Conservation (phyloP, 2,888 invertebrate species). For the Aricia artaxerxes region DNA sequence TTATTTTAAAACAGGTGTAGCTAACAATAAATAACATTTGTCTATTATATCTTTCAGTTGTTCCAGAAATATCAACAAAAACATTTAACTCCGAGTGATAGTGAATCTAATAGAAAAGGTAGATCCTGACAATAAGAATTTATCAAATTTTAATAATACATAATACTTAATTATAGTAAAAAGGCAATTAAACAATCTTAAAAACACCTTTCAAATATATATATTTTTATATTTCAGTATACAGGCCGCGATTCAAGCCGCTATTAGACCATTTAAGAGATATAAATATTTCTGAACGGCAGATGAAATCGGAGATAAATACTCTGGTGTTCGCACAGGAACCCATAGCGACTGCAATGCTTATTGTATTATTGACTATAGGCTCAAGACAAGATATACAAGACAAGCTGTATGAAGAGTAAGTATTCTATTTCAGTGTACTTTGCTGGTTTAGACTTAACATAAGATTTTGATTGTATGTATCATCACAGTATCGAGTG, state of each 20-base stretch:
- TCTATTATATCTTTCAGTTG: neutral
- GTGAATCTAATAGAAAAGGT: neutral
- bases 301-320: slow-evolving; percentile 18
- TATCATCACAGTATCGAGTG: neutral
- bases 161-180: neutral
- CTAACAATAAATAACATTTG: neutral
- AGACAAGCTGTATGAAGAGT: slow-evolving; percentile 25
- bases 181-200: neutral
- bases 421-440: neutral
- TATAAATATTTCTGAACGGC: neutral
- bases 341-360: neutral
- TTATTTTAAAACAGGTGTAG: neutral
- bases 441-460: neutral
- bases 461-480: neutral
- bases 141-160: neutral
- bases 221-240: neutral
- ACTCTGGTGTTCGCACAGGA: neutral
- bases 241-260: neutral
- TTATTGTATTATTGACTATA: neutral
- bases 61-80: slow-evolving; percentile 9
- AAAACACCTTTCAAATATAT: neutral
- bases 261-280: slow-evolving; percentile 1
- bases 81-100: neutral
- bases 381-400: slow-evolving; percentile 15
- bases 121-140: neutral